Evolutionary conservation across 2,113 vertebrate species (phyloP).

Genomic region (Halcyon malimbica): DNA sequence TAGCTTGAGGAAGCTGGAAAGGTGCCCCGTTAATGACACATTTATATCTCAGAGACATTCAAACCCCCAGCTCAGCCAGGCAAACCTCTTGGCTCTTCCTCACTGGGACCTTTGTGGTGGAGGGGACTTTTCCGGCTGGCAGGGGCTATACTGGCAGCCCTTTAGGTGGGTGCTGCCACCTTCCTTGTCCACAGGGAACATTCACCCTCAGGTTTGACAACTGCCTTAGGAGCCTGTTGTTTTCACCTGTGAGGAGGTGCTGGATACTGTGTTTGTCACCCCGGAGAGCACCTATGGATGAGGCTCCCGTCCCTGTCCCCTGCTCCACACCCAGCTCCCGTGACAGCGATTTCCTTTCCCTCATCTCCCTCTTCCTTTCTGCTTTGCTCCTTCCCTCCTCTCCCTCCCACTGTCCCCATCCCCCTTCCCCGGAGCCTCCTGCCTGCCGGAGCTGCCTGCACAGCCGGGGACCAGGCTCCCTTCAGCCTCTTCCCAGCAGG

Average conservation of each 20-base stretch:
- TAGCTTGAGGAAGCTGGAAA: not conserved
- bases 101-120: accelerated
- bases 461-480: not conserved
- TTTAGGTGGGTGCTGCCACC: not conserved
- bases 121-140: not conserved
- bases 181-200: not conserved
- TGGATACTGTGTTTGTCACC: accelerated
- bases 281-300: accelerated
- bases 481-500: not conserved
- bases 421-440: not conserved
- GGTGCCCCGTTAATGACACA: accelerated
- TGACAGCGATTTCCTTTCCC: not conserved
- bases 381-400: not conserved
- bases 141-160: accelerated
- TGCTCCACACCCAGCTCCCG: accelerated
- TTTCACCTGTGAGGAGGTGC: not conserved
- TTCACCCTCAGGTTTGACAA: not conserved
- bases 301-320: not conserved
- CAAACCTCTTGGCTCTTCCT: not conserved
- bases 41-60: not conserved
- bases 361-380: not conserved
- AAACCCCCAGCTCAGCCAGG: not conserved
- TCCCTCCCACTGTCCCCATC: not conserved
- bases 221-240: not conserved
- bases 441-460: not conserved